Percentiles rank a stretch among this genome's conserved stretches.
phyloP scores from a whole-genome alignment of 2,113 vertebrate species.

The Mellivora capensis region DNA sequence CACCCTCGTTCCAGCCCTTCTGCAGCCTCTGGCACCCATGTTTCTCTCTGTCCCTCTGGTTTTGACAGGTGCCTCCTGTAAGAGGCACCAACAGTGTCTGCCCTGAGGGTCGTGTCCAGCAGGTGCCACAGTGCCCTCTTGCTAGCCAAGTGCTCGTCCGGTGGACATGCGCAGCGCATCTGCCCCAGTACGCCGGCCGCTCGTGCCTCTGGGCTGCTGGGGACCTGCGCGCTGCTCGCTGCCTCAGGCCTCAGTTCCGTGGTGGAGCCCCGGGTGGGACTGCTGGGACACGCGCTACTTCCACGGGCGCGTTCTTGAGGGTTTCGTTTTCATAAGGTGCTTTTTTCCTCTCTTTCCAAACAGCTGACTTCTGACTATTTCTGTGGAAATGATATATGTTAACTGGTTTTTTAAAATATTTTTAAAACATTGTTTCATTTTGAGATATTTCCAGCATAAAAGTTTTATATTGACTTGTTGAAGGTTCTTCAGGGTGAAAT shows the following conservation, averaged over 20 bases:
- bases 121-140: background rate
- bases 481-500: background rate
- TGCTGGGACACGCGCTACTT: background rate
- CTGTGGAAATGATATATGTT: background rate
- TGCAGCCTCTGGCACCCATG: background rate
- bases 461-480: background rate
- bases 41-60: background rate
- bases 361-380: slow-evolving; percentile 4
- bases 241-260: background rate
- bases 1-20: background rate
- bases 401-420: background rate
- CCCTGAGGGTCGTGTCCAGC: background rate
- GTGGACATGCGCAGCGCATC: no score
- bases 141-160: background rate
- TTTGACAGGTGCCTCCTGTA: background rate
- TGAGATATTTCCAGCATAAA: background rate
- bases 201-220: background rate
- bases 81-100: background rate
- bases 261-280: background rate
- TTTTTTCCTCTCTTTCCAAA: background rate
- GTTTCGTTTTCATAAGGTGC: background rate
- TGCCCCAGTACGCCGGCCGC: background rate
- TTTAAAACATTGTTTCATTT: background rate
- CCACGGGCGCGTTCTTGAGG: background rate
- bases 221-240: background rate